phyloP scores from a whole-genome alignment of 2,888 invertebrate species.

The Metallyticus violacea region DNA sequence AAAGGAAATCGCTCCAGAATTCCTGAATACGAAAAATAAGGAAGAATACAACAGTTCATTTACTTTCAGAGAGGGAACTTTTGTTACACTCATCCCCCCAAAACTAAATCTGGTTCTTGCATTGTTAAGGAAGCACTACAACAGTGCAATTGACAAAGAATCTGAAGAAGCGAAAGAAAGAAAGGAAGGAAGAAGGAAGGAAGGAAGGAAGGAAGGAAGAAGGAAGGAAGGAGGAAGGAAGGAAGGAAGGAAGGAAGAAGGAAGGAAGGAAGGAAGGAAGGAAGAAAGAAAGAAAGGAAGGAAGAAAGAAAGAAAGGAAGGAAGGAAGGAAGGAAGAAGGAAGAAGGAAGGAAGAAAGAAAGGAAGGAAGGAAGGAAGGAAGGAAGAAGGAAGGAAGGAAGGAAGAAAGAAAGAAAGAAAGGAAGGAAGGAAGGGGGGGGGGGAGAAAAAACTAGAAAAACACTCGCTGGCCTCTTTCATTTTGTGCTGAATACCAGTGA shows the following conservation, averaged over 20 bases:
- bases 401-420: not conserved
- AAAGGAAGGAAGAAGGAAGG: not conserved
- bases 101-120: too few species aligned
- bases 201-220: not conserved
- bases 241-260: not conserved
- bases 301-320: not conserved
- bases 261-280: not conserved
- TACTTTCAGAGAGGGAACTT: too few species aligned
- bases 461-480: too few species aligned
- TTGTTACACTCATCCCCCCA: too few species aligned
- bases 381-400: not conserved
- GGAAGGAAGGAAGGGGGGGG: too few species aligned
- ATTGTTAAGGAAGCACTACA: too few species aligned
- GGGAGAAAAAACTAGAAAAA: too few species aligned
- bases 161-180: not conserved
- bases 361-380: not conserved
- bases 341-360: not conserved
- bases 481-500: too few species aligned
- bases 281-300: not conserved
- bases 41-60: too few species aligned
- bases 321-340: not conserved
- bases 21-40: too few species aligned
- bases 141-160: not conserved
- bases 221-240: not conserved
- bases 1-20: too few species aligned